A percentile compares a stretch with the other conserved stretches of the same genome.
These are phyloP conservation scores for Thereva nobilitata DNA, from an alignment of 2,888 invertebrate genomes.

Conservation along the genomic window DNA sequence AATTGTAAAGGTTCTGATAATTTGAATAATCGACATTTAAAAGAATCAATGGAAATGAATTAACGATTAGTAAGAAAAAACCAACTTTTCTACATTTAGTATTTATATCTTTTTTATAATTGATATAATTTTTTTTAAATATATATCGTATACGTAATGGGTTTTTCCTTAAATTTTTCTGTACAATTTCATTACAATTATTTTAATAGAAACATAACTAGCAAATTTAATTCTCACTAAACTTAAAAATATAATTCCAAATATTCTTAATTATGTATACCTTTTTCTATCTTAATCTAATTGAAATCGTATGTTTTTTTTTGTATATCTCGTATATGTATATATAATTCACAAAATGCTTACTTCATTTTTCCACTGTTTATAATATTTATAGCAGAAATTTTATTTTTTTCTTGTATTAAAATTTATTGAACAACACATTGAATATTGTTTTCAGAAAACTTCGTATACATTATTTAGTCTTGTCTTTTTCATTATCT, in stretches of 20 bases:
- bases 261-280: slow-evolving; percentile 7
- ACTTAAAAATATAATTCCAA: slow-evolving; percentile 26
- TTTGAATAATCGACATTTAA: no score
- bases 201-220: slow-evolving; percentile 35
- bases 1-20: no score
- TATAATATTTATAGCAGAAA: background rate
- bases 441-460: slow-evolving; percentile 38
- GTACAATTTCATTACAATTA: slow-evolving; percentile 24
- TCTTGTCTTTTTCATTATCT: slow-evolving; percentile 29
- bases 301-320: no score
- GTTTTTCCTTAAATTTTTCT: slow-evolving; percentile 29
- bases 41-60: no score
- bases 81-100: slow-evolving; percentile 47
- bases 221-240: slow-evolving; percentile 19
- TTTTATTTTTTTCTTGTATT: background rate
- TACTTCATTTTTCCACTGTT: slow-evolving; percentile 2
- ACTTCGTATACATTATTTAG: slow-evolving; percentile 41
- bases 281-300: no score
- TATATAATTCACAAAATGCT: no score
- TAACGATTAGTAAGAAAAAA: background rate
- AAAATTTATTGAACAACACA: slow-evolving; percentile 36
- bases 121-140: slow-evolving; percentile 36
- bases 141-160: slow-evolving; percentile 42
- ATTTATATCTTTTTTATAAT: slow-evolving; percentile 54
- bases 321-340: no score